Evolutionary conservation across 2,797 vertebrate species (phyloP).

Genomic region (Scomberomorus guttatus): DNA sequence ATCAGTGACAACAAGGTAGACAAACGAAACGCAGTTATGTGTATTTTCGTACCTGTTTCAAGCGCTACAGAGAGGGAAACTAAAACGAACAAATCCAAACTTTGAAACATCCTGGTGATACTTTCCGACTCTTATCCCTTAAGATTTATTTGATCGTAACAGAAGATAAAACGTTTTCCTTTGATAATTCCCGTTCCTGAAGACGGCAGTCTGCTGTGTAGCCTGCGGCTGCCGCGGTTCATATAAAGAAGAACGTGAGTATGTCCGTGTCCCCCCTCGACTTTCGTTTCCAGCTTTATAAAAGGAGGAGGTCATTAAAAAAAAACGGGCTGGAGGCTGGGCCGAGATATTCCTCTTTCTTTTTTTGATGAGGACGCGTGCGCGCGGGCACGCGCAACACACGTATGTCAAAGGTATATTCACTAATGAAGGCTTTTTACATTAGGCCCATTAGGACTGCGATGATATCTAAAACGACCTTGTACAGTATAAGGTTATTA

Average conservation of each 20-base stretch:
- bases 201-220: not conserved
- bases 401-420: no score
- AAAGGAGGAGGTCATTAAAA: no score
- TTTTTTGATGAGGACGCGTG: not conserved
- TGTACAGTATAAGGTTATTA: no score
- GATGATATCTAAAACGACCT: no score
- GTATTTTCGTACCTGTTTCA: not conserved
- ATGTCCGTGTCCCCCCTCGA: rapidly evolving
- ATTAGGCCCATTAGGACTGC: no score
- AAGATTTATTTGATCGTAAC: no score
- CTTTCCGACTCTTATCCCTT: not conserved
- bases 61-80: not conserved
- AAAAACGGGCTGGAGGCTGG: not conserved
- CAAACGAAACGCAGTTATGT: not conserved
- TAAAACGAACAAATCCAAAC: not conserved
- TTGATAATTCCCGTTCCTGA: no score
- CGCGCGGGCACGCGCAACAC: not conserved
- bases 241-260: rapidly evolving
- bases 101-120: not conserved
- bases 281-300: slow-evolving; percentile 15
- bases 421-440: no score
- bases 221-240: no score
- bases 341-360: not conserved
- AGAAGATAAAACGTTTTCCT: not conserved
- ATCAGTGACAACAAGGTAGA: rapidly evolving